These are phyloP conservation scores for Callionymus lyra DNA, from an alignment of 2,113 vertebrate species.

Conservation along the genomic window DNA sequence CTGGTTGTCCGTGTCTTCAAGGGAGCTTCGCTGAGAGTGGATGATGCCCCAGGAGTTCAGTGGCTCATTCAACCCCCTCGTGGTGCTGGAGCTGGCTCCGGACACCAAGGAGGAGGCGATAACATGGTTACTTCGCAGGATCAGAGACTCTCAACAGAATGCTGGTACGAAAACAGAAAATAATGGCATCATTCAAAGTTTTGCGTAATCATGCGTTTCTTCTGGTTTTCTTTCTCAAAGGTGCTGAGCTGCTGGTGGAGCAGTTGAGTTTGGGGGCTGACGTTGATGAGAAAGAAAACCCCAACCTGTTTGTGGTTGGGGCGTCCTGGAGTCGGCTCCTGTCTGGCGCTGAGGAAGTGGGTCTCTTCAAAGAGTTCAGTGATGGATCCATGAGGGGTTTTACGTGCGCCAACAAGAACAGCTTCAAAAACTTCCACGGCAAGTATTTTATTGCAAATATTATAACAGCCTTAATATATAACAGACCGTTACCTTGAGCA, in stretches of 20 bases:
- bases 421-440: slow-evolving; percentile 84
- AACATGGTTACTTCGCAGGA: slow-evolving; percentile 78
- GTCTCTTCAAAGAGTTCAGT: slow-evolving; percentile 84
- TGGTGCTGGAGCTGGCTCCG: slow-evolving; percentile 79
- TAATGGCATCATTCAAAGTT: too few relatives aligned
- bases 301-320: slow-evolving; percentile 80
- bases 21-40: slow-evolving; percentile 3
- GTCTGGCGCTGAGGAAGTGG: slow-evolving; percentile 80
- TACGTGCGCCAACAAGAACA: slow-evolving; percentile 74
- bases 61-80: slow-evolving; percentile 71
- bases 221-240: slow-evolving; percentile 41
- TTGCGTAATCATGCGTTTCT: neutral
- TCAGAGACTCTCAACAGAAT: slow-evolving; percentile 73
- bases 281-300: slow-evolving; percentile 58
- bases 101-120: slow-evolving; percentile 75
- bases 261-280: slow-evolving; percentile 57
- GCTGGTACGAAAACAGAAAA: slow-evolving; percentile 66
- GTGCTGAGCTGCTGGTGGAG: slow-evolving; percentile 79
- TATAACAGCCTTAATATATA: too few relatives aligned
- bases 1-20: too few relatives aligned
- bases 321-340: slow-evolving; percentile 74
- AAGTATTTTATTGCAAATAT: too few relatives aligned
- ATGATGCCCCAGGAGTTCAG: slow-evolving; percentile 66
- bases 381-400: slow-evolving; percentile 87
- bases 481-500: too few relatives aligned